Evolutionary conservation across 1,140 invertebrate genomes (phyloP), one percentile per base, ranked within the genome.

Genomic region (Heliconius hermathena): DNA sequence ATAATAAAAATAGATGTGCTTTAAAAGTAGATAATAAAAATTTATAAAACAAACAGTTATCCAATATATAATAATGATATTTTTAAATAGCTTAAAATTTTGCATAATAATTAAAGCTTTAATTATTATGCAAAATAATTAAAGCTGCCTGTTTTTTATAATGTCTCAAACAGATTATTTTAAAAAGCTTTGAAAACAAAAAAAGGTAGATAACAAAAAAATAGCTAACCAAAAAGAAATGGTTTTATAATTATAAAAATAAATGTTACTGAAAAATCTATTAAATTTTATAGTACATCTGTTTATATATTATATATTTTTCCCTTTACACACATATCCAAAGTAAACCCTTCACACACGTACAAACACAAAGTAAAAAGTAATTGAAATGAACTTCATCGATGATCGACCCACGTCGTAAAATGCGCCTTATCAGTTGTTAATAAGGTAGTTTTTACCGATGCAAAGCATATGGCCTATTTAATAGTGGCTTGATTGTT

Each of bases 381-480:
- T 13, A 29, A 9, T 49, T 49, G 74, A n/a, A 57, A 54, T 36
- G 18, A 9, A 74, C 11, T n/a, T 33, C 74, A 74, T 79, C n/a
- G 41, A 79, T 71, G 22, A 66, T n/a, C 22, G 72, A 79, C 73
- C 78, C 36, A 73, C 22, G 26, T 74, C 38, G 8, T 73, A 71
- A 79, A 74, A 73, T 73, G 71, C 26, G 54, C 79, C 79, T 80
- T 80, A 80, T 80, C 29, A 22, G 79, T 73, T 66, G 22, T 9
- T 11, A 36, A 80, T 80, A 80, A 80, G 79, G 79, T 80, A 36
- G 54, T 3, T 73, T 73, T 73, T 76, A n/a, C 38, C 74, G 57
- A 76, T 70, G 57, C n/a, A 33, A 76, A 74, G 60, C 60, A 9
- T 26, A 66, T 66, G 60, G 5, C 9, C 22, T 66, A 16, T 29